phyloP scores from a whole-genome alignment of 2,113 vertebrate species.

The Euleptes europaea region DNA sequence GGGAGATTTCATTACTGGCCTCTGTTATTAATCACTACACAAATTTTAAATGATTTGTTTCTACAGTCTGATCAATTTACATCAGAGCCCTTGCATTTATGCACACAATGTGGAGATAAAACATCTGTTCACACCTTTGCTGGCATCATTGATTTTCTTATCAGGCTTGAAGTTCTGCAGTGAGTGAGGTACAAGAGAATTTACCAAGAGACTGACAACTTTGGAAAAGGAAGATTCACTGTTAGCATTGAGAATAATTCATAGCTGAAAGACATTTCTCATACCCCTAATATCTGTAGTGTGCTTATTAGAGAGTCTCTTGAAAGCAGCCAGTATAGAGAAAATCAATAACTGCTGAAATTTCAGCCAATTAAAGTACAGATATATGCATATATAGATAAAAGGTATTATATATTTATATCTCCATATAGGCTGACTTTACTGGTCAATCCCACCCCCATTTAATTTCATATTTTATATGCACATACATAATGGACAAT shows the following conservation, averaged over 20 bases:
- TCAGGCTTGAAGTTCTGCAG: constrained; percentile 61
- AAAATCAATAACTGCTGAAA: background rate
- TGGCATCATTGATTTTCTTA: constrained; percentile 64
- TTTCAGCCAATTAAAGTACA: background rate
- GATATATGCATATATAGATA: background rate
- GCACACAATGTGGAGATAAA: constrained; percentile 75
- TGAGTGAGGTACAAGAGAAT: constrained; percentile 52
- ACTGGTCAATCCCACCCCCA: background rate
- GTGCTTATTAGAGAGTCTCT: constrained; percentile 32
- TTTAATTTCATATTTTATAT: background rate
- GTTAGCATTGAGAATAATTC: constrained; percentile 44
- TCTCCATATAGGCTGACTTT: background rate
- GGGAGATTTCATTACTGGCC: constrained; percentile 81
- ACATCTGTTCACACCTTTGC: constrained; percentile 78
- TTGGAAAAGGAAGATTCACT: constrained; percentile 52
- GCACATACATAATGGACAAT: background rate
- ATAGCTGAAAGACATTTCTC: constrained; percentile 40
- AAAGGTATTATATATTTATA: background rate
- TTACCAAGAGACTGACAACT: constrained; percentile 59
- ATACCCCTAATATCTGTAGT: constrained; percentile 2
- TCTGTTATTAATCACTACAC: constrained; percentile 83
- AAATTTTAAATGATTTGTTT: constrained; percentile 85
- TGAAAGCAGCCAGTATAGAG: constrained; percentile 1
- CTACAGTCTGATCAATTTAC: constrained; percentile 80
- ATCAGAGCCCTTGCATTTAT: constrained; percentile 73